Percentiles rank a stretch among this genome's conserved stretches.
Conservation (phyloP, 2,797 vertebrate genomes). For the Adrianichthys oophorus region DNA sequence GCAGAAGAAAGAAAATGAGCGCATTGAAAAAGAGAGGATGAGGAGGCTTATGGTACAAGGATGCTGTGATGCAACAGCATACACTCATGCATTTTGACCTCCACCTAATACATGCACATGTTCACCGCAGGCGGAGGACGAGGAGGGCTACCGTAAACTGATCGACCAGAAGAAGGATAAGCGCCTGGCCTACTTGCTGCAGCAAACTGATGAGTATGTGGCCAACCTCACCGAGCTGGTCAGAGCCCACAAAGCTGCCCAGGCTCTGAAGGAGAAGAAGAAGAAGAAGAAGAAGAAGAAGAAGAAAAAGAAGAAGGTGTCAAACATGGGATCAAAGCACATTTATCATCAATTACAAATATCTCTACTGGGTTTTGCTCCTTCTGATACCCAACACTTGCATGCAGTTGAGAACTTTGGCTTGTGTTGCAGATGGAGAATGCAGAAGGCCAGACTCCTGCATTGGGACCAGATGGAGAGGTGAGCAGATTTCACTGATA, state of each 20-base stretch:
- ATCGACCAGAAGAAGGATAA: slow-evolving; percentile 99
- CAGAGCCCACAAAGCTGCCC: slow-evolving; percentile 93
- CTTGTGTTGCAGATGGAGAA: slow-evolving; percentile 79
- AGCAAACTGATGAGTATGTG: slow-evolving; percentile 97
- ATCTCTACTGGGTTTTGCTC: no score
- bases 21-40: slow-evolving; percentile 98
- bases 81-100: no score
- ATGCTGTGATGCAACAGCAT: neutral
- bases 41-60: slow-evolving; percentile 89
- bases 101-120: no score
- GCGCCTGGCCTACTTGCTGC: slow-evolving; percentile 95
- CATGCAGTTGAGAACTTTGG: slow-evolving; percentile 4
- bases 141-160: slow-evolving; percentile 96
- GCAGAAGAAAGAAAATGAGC: slow-evolving; percentile 98
- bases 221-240: slow-evolving; percentile 97
- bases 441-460: slow-evolving; percentile 82
- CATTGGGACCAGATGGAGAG: slow-evolving; percentile 92
- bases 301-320: slow-evolving; percentile 79
- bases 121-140: slow-evolving; percentile 86
- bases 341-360: neutral
- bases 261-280: slow-evolving; percentile 96
- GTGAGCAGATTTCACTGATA: slow-evolving; percentile 66
- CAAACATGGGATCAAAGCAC: neutral
- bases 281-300: slow-evolving; percentile 88
- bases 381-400: neutral